Conservation (phyloP, 2,797 vertebrate genomes). For the Peromyscus aztecus region DNA sequence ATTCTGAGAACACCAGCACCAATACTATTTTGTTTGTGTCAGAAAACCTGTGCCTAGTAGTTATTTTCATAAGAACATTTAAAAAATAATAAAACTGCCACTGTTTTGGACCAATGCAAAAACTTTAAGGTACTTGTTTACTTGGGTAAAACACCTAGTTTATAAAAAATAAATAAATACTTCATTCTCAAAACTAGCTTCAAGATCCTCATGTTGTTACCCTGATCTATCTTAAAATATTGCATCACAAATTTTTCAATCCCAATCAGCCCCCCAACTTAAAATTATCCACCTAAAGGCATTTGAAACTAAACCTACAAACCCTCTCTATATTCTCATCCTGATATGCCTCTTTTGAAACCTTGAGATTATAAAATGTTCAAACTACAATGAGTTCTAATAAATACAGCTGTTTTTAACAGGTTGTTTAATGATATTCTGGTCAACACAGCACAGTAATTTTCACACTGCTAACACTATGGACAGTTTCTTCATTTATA, state of each 20-base stretch:
- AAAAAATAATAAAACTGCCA: background rate
- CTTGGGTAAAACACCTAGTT: background rate
- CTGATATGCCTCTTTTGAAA: background rate
- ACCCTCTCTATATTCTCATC: background rate
- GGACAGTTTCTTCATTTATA: conserved; percentile 21
- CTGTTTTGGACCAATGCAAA: background rate
- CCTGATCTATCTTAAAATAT: background rate
- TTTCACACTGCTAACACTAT: background rate
- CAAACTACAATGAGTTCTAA: background rate
- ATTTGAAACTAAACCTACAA: background rate
- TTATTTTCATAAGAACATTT: background rate
- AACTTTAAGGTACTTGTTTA: background rate
- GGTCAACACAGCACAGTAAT: background rate
- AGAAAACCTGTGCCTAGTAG: background rate
- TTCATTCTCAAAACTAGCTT: background rate
- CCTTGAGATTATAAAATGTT: background rate
- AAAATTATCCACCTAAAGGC: background rate
- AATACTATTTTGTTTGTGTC: background rate
- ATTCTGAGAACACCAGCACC: background rate
- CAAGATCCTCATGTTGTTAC: background rate
- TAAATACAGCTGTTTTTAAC: background rate
- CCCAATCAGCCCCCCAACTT: background rate
- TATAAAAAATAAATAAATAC: background rate
- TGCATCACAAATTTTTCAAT: background rate
- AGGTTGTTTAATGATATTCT: background rate